phyloP scores from a whole-genome alignment of 2,888 invertebrate species.

The Ormyrus rosae region DNA sequence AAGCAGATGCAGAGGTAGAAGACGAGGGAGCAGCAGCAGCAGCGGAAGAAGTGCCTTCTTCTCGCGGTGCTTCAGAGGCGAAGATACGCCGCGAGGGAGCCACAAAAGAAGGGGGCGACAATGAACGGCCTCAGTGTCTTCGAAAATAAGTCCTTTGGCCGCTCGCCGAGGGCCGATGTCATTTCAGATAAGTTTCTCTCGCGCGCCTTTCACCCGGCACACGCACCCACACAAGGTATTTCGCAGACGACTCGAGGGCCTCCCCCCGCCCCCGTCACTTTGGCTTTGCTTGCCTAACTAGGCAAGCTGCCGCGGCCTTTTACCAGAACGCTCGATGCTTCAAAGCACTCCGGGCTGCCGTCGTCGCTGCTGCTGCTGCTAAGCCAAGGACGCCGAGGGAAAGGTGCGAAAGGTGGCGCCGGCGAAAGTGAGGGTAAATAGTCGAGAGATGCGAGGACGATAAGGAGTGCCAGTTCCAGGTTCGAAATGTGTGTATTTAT shows the following conservation, averaged over 20 bases:
- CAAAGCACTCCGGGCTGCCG: neutral
- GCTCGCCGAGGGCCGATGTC: conserved; percentile 67
- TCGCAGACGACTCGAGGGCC: conserved; percentile 47
- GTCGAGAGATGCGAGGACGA: conserved; percentile 9
- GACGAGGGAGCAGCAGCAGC: no score
- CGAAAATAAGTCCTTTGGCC: conserved; percentile 68
- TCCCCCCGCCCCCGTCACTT: neutral
- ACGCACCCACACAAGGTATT: conserved; percentile 33
- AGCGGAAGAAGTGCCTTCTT: neutral
- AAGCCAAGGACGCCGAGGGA: neutral
- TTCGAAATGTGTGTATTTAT: conserved; percentile 31
- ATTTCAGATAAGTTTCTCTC: conserved; percentile 73
- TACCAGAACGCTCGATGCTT: neutral
- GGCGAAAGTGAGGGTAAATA: conserved; percentile 10
- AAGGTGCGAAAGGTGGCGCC: neutral
- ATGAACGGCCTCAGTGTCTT: conserved; percentile 60
- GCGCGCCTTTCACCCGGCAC: conserved; percentile 59
- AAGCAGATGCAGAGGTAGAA: no score
- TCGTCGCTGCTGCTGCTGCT: neutral
- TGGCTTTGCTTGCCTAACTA: conserved; percentile 57
- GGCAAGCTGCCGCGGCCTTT: conserved; percentile 38
- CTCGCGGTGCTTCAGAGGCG: conserved; percentile 10
- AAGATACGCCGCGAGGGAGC: conserved; percentile 16
- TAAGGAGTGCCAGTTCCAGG: neutral
- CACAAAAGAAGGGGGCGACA: conserved; percentile 60